Percentiles rank a stretch among this genome's conserved stretches.
These are phyloP conservation scores for Drosophila lacteicornis DNA, from an alignment of 1,140 invertebrate species.

Conservation along the genomic window DNA sequence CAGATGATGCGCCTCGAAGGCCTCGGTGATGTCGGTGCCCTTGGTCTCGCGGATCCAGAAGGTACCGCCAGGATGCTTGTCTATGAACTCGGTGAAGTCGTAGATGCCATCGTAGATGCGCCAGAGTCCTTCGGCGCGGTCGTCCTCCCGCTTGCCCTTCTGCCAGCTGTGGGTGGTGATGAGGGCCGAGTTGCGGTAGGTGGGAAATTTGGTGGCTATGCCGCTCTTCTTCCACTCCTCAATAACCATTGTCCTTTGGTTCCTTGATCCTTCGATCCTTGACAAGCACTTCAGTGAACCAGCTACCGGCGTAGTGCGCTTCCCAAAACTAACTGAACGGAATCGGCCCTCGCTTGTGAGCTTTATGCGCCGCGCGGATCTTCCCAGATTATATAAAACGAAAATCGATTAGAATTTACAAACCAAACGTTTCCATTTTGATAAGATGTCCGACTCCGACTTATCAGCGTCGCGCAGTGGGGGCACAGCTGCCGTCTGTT, in stretches of 20 bases:
- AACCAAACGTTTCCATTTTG: conserved; percentile 65
- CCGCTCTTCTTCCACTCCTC: conserved; percentile 76
- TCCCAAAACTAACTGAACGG: conserved; percentile 38
- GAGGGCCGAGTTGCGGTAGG: conserved; percentile 68
- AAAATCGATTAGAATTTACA: conserved; percentile 36
- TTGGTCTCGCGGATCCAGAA: conserved; percentile 89
- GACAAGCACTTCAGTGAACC: not conserved
- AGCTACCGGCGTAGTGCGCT: conserved; percentile 10
- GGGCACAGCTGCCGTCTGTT: conserved; percentile 14
- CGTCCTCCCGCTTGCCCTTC: conserved; percentile 86
- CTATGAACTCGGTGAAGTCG: conserved; percentile 88
- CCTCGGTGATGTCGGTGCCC: conserved; percentile 91
- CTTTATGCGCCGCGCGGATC: conserved; percentile 37
- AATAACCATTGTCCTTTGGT: conserved; percentile 65
- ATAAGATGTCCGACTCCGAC: conserved; percentile 34
- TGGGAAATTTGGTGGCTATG: conserved; percentile 79
- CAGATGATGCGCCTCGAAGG: conserved; percentile 88
- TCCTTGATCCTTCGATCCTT: conserved; percentile 8
- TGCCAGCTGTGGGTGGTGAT: conserved; percentile 85
- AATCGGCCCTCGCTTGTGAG: not conserved
- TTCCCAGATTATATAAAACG: conserved; percentile 38
- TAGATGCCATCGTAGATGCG: conserved; percentile 89
- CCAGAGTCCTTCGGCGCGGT: conserved; percentile 89
- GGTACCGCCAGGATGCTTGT: conserved; percentile 89
- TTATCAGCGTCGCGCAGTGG: conserved; percentile 19